Evolutionary conservation across 2,797 vertebrate species (phyloP).

Genomic region (Syngnathus acus): DNA sequence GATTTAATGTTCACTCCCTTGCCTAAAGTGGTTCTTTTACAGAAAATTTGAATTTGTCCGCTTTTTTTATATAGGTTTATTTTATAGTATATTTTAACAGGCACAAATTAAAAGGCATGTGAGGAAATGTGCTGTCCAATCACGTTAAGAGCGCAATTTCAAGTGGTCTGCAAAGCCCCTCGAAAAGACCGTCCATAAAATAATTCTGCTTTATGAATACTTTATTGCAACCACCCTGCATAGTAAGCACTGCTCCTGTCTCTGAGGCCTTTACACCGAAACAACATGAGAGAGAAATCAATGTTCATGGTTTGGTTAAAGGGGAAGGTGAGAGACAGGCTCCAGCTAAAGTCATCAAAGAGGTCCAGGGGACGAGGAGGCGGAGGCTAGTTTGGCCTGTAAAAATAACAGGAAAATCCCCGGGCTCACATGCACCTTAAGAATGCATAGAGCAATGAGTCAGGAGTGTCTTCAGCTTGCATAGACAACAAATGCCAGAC

Average conservation of each 20-base stretch:
- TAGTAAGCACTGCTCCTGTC: constrained; percentile 33
- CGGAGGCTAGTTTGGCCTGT: not conserved
- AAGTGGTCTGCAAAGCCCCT: constrained; percentile 27
- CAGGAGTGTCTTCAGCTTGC: not conserved
- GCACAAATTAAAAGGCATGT: constrained; percentile 17
- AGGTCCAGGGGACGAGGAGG: constrained; percentile 7
- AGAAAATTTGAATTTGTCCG: not conserved
- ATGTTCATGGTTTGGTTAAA: constrained; percentile 46
- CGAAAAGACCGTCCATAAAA: constrained; percentile 32
- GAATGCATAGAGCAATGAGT: not conserved
- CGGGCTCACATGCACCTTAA: not conserved
- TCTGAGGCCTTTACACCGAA: constrained; percentile 29
- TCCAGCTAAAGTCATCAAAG: constrained; percentile 8
- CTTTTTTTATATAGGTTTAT: not conserved
- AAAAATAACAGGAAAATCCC: not conserved
- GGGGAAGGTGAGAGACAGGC: constrained; percentile 31
- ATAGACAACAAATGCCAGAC: constrained; percentile 16
- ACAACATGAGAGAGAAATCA: constrained; percentile 36
- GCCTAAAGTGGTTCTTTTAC: not conserved
- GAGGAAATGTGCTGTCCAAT: constrained; percentile 45
- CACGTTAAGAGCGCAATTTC: constrained; percentile 36
- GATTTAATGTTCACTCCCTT: not conserved
- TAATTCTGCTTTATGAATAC: constrained; percentile 31
- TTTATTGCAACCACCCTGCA: constrained; percentile 27
- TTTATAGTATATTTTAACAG: constrained; percentile 17